Conservation (phyloP, 2,888 invertebrate genomes). For the Leptothorax acervorum region DNA sequence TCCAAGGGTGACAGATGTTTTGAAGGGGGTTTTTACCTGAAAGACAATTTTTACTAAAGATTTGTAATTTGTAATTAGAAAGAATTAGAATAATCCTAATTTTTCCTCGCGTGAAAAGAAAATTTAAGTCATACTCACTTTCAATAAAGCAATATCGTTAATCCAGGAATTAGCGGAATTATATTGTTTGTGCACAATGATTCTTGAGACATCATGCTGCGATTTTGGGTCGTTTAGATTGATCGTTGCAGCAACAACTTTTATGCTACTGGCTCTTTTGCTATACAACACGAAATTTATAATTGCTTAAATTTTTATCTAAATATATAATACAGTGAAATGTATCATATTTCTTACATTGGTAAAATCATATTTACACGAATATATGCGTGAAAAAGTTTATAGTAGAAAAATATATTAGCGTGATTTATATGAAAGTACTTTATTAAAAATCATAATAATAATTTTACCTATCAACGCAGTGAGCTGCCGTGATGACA, state of each 20-base stretch:
- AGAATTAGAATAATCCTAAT: no score
- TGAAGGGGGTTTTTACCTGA: conserved; percentile 62
- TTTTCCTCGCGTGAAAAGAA: no score
- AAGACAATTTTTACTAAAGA: no score
- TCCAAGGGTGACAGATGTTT: conserved; percentile 34
- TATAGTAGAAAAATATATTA: not conserved
- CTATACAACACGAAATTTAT: conserved; percentile 45
- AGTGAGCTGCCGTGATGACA: conserved; percentile 79
- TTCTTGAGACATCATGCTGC: conserved; percentile 37
- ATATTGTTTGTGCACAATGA: conserved; percentile 66
- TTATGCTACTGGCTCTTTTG: not conserved
- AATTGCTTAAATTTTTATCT: not conserved
- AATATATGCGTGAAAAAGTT: not conserved
- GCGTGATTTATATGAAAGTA: not conserved
- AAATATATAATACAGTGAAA: not conserved
- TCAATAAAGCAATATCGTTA: conserved; percentile 80
- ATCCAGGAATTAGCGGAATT: conserved; percentile 57
- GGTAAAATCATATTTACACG: not conserved
- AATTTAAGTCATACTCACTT: conserved; percentile 68
- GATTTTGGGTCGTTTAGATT: not conserved
- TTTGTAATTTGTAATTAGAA: no score
- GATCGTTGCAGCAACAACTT: conserved; percentile 71
- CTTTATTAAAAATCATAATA: not conserved
- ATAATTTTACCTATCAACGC: conserved; percentile 59
- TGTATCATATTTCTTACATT: not conserved